phyloP scores from a whole-genome alignment of 2,797 vertebrate genomes.

The Brachyalestes nurse region DNA sequence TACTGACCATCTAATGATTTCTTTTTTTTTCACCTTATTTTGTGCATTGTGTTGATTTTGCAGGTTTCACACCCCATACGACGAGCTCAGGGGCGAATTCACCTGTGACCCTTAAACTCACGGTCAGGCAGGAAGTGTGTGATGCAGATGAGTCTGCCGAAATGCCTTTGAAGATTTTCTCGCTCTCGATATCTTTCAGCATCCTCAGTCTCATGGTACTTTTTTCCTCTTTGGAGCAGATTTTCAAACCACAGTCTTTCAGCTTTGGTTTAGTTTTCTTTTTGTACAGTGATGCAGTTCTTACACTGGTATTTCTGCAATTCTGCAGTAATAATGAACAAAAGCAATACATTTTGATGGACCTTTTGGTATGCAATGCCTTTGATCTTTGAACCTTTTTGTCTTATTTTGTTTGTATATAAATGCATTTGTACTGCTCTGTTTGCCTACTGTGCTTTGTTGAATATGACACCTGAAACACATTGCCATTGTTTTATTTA shows the following conservation, averaged over 20 bases:
- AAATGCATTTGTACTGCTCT: slow-evolving; percentile 24
- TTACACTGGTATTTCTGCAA: slow-evolving; percentile 26
- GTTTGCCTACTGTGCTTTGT: not conserved
- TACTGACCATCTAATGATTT: not conserved
- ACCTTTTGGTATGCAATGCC: slow-evolving; percentile 34
- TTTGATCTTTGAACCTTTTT: not conserved
- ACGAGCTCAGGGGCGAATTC: slow-evolving; percentile 68
- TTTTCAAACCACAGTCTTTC: not conserved
- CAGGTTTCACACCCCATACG: slow-evolving; percentile 67
- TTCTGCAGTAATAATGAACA: not conserved
- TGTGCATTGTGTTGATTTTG: not conserved
- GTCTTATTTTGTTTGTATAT: not conserved
- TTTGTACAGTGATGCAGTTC: slow-evolving; percentile 9
- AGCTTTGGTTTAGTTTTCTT: not conserved
- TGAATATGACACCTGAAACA: not conserved
- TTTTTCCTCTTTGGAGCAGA: not conserved
- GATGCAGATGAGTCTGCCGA: not conserved
- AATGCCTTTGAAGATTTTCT: slow-evolving; percentile 24
- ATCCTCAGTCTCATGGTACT: slow-evolving; percentile 10
- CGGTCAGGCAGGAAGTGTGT: slow-evolving; percentile 31
- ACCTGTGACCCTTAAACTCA: slow-evolving; percentile 58
- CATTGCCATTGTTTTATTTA: not conserved
- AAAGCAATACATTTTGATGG: not conserved
- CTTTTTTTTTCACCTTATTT: not conserved
- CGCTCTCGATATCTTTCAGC: slow-evolving; percentile 17